Evolutionary conservation across 2,888 invertebrate genomes (phyloP), one percentile per base, ranked within the genome.

Genomic region (Lepidonotus clava): DNA sequence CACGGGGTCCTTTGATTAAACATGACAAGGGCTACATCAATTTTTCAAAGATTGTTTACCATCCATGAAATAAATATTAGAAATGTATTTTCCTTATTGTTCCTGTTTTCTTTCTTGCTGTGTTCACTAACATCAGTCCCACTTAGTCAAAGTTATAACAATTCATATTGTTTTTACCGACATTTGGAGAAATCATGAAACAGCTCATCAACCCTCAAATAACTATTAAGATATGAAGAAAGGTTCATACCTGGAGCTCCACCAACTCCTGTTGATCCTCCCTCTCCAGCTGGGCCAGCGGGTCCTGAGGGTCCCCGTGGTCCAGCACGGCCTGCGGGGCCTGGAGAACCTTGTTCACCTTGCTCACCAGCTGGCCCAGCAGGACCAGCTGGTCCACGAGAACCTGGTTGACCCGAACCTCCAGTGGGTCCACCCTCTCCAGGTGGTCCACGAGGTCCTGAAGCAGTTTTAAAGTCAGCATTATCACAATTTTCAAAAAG

Each of bases 271-370:
- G 56, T 46, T 32, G 14, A 14, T 61, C 84, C 84, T 21, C 5
- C 14, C 21, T 71, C 36, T 66, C 38, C 89, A 87, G 21, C 46
- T 40, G 40, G 86, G 36, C 83, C 85, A 71, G 21, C 1, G 41
- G 76, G 85, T n/a, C 85, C 85, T 18, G 40, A 11, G 14, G 71
- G 76, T 51, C 85, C 85, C 34, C 21, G 24, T 24, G 84, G 34
- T 18, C 91, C 90, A 36, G 86, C 21, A 28, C 85, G 85, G 67
- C 91, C 91, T 11, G 88, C 85, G 21, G 88, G 85, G 36, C 92
- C 91, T 46, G 89, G 87, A 38, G 89, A 88, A 51, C 92, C 92
- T 90, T 90, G 83, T 32, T 41, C 46, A 76, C 88, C 88, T n/a
- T 66, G 51, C 28, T 76, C 38, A 6, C 76, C 76, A 1, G 36